Evolutionary conservation across 2,797 vertebrate species (phyloP), one percentile per base, ranked within the genome.

Genomic region (Rhabdomys pumilio): DNA sequence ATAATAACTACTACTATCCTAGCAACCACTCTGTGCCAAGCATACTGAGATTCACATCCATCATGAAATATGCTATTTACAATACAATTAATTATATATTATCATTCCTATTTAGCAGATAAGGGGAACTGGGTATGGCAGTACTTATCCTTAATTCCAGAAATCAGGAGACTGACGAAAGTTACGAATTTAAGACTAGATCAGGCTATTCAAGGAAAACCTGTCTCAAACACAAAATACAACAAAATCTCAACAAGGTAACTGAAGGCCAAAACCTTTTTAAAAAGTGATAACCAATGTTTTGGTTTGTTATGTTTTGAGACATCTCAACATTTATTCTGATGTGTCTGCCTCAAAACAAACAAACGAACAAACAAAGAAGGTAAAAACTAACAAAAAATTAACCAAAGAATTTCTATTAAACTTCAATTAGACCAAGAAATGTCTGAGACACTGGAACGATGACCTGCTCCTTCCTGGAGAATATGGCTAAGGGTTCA

Each of bases 241-340:
- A 65, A 47, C 31, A 69, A 69, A 89, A 76, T 41, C 24, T n/a
- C 53, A 26, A 90, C 44, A 90, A 69, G 76, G 61, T 80, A 80
- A 80, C 0, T 50, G 15, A 90, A 80, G 73, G 15, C 9, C 34
- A 90, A 47, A 90, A 83, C 24, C 31, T n/a, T 72, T n/a, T 11
- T 29, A 17, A 59, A 91, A 84, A 67, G 75, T 84, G 15, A 65
- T 59, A 53, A 53, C 34, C 34, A 85, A 63, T 26, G 26, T 76
- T 47, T 76, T 73, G 1, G 44, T 69, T 38, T 87, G 2, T 55
- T n/a, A 38, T 72, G 44, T 15, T 72, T 69, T 88, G 15, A 75
- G 13, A 57, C 24, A 72, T 57, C 26, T 85, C 83, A 67, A 84
- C 82, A 89, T 80, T 84, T 57, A 92, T 65, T 92, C 10, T 92